A percentile compares a stretch with the other conserved stretches of the same genome.
phyloP scores from a whole-genome alignment of 2,888 invertebrate genomes.

The Drosophila kanekoi region DNA sequence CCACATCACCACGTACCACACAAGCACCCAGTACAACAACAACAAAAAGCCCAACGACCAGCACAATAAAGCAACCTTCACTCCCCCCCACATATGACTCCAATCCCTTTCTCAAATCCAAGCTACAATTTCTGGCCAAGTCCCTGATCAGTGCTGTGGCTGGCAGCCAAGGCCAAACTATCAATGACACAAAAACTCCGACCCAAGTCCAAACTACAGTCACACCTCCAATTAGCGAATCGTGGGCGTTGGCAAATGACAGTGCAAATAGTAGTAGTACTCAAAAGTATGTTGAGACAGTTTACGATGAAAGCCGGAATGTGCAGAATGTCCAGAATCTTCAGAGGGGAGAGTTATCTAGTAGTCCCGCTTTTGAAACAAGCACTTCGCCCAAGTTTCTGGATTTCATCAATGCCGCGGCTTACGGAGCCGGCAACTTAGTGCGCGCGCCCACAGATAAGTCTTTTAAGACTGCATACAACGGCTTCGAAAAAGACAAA shows the following conservation, averaged over 20 bases:
- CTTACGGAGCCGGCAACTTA: conserved; percentile 65
- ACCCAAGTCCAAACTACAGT: conserved; percentile 22
- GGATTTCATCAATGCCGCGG: conserved; percentile 67
- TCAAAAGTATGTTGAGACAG: conserved; percentile 64
- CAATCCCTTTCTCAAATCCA: conserved; percentile 72
- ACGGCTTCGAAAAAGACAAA: conserved; percentile 6
- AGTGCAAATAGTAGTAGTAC: conserved; percentile 45
- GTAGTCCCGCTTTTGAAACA: conserved; percentile 52
- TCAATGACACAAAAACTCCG: conserved; percentile 24
- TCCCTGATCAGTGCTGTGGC: conserved; percentile 61
- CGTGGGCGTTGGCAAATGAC: conserved; percentile 48
- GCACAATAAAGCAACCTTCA: conserved; percentile 29
- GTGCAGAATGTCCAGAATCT: conserved; percentile 70
- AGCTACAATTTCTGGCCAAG: conserved; percentile 59
- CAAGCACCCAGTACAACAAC: conserved; percentile 58
- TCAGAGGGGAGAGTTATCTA: conserved; percentile 62
- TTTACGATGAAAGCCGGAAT: conserved; percentile 79
- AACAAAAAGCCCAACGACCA: conserved; percentile 37
- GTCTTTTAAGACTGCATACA: conserved; percentile 17
- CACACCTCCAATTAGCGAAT: conserved; percentile 17
- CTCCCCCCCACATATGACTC: conserved; percentile 51
- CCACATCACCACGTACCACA: conserved; percentile 56
- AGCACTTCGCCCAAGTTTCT: conserved; percentile 64
- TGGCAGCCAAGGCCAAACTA: conserved; percentile 35
- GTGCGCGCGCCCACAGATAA: conserved; percentile 63